Conservation (phyloP, 2,888 invertebrate genomes). For the Argyra leucocephala region DNA sequence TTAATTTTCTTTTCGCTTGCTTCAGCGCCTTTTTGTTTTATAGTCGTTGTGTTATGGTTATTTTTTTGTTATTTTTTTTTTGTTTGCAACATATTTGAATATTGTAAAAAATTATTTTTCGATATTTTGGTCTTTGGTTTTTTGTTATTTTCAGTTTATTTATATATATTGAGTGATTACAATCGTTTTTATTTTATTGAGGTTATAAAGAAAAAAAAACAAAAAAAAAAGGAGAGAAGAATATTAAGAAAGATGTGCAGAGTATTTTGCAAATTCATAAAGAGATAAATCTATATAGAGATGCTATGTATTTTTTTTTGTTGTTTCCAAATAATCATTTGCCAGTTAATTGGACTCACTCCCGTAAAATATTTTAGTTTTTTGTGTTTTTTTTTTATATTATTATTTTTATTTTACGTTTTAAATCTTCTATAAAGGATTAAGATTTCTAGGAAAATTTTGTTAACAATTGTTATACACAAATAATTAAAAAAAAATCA, state of each 20-base stretch:
- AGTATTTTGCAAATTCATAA: slow-evolving; percentile 1
- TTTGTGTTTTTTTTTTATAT: background rate
- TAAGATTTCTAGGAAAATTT: background rate
- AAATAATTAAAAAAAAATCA: background rate
- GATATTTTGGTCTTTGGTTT: background rate
- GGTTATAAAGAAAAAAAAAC: background rate
- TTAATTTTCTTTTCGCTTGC: slow-evolving; percentile 28
- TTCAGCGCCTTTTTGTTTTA: slow-evolving; percentile 10
- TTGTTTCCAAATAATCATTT: background rate
- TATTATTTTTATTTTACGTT: background rate
- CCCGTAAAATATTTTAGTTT: background rate
- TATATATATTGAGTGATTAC: background rate
- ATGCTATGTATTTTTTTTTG: background rate
- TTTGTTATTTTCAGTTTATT: background rate
- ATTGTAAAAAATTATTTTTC: background rate
- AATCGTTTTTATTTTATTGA: background rate
- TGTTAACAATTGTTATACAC: background rate
- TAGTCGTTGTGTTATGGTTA: background rate
- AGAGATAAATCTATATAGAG: slow-evolving; percentile 3
- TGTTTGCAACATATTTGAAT: background rate
- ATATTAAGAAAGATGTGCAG: background rate
- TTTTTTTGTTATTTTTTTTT: background rate
- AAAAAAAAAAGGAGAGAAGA: background rate
- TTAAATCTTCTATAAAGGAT: background rate
- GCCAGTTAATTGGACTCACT: slow-evolving; percentile 4